phyloP scores from a whole-genome alignment of 1,140 invertebrate genomes.

The Aricia agestis region DNA sequence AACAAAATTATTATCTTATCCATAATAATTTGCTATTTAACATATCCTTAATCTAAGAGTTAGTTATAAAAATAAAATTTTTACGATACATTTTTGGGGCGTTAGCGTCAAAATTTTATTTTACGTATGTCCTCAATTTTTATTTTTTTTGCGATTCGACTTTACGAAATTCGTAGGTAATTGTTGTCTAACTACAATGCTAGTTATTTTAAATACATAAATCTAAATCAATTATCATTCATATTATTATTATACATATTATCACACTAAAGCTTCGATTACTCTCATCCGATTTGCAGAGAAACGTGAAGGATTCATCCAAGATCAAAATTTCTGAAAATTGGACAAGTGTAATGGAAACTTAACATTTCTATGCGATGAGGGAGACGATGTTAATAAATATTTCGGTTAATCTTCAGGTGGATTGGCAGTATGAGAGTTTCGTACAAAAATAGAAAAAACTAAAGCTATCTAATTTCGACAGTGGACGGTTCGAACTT shows the following conservation, averaged over 20 bases:
- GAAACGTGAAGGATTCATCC: not conserved
- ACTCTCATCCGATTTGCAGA: not conserved
- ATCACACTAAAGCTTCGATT: conserved; percentile 46
- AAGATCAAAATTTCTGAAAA: not conserved
- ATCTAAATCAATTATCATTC: conserved; percentile 37
- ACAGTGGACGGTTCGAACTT: not conserved
- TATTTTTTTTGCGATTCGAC: not conserved
- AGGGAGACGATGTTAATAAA: conserved; percentile 25
- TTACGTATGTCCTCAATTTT: not conserved
- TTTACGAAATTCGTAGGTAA: not conserved
- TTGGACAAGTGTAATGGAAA: not conserved
- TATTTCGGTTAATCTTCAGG: conserved; percentile 29
- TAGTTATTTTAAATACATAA: conserved; percentile 21
- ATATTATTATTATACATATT: conserved; percentile 63
- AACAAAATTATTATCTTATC: conserved; percentile 1
- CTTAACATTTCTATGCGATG: conserved; percentile 35
- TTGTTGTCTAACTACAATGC: conserved; percentile 8
- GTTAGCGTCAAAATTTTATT: not conserved
- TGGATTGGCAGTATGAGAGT: conserved; percentile 25
- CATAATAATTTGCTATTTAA: not conserved
- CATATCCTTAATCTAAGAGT: not conserved
- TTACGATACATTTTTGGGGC: not conserved
- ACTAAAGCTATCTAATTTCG: conserved; percentile 6
- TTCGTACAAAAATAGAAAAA: conserved; percentile 3
- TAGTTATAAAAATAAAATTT: not conserved